Conservation (phyloP, 2,113 vertebrate species). For the Calyptomena viridis region DNA sequence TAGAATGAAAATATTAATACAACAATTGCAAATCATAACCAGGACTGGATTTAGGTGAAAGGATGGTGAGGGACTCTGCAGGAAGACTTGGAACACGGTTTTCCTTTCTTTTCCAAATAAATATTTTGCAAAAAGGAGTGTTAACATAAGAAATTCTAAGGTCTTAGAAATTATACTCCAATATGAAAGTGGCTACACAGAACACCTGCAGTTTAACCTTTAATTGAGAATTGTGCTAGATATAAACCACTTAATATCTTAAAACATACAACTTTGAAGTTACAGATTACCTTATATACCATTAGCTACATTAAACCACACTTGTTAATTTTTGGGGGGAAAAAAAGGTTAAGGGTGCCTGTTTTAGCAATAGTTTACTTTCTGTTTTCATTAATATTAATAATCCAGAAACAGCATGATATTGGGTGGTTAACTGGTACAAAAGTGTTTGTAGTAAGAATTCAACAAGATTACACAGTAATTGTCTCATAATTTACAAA, state of each 20-base stretch:
- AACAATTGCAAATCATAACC: not conserved
- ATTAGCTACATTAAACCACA: not conserved
- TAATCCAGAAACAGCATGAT: not conserved
- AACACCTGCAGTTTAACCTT: not conserved
- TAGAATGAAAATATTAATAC: not conserved
- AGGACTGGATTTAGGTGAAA: not conserved
- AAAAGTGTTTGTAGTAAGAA: not conserved
- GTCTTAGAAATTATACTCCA: not conserved
- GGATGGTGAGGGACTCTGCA: not conserved
- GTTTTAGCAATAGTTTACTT: not conserved
- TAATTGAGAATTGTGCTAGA: not conserved
- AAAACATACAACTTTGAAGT: not conserved
- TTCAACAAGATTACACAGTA: not conserved
- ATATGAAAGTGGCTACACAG: not conserved
- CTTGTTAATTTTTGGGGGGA: not conserved
- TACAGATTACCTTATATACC: not conserved
- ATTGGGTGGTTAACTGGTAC: not conserved
- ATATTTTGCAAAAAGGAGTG: not conserved
- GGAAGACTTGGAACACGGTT: not conserved
- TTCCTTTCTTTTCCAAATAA: not conserved
- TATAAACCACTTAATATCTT: not conserved
- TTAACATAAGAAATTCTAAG: not conserved
- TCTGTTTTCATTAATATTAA: not conserved
- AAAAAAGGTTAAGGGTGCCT: not conserved
- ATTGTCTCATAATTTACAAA: not conserved